phyloP scores from a whole-genome alignment of 2,888 invertebrate species.

The Cheilosia vulpina region DNA sequence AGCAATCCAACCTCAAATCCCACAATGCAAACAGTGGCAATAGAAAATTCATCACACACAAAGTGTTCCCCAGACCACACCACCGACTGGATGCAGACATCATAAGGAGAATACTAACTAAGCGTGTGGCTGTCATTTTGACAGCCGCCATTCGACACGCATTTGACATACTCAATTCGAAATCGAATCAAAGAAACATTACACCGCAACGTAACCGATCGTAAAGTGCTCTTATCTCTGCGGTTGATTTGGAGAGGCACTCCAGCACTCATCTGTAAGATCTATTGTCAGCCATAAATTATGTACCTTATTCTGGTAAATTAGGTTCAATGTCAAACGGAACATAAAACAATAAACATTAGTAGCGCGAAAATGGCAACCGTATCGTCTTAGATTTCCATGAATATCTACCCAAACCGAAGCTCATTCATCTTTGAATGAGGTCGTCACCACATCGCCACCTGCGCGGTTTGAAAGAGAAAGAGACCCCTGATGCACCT shows the following conservation, averaged over 20 bases:
- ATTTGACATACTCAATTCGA: conserved; percentile 54
- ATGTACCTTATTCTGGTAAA: conserved; percentile 32
- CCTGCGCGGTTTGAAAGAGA: neutral
- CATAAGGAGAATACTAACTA: conserved; percentile 54
- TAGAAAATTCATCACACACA: conserved; percentile 17
- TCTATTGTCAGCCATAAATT: conserved; percentile 14
- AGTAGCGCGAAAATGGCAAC: conserved; percentile 13
- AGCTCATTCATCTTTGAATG: conserved; percentile 26
- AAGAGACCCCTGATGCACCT: conserved; percentile 29
- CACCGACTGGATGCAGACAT: neutral
- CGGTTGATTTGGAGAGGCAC: conserved; percentile 47
- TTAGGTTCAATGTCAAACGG: conserved; percentile 67
- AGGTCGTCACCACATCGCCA: conserved; percentile 8
- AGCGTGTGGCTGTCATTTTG: conserved; percentile 44
- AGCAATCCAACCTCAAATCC: conserved; percentile 37
- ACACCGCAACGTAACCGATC: conserved; percentile 47
- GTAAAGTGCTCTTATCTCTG: conserved; percentile 25
- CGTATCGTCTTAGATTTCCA: conserved; percentile 31
- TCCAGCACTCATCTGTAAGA: conserved; percentile 12
- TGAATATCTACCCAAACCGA: conserved; percentile 5
- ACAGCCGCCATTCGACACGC: conserved; percentile 49
- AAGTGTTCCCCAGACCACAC: neutral
- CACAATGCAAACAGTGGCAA: conserved; percentile 39
- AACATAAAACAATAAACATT: conserved; percentile 22
- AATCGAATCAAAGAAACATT: conserved; percentile 28